phyloP scores from a whole-genome alignment of 2,797 vertebrate species.

The Carapus acus region DNA sequence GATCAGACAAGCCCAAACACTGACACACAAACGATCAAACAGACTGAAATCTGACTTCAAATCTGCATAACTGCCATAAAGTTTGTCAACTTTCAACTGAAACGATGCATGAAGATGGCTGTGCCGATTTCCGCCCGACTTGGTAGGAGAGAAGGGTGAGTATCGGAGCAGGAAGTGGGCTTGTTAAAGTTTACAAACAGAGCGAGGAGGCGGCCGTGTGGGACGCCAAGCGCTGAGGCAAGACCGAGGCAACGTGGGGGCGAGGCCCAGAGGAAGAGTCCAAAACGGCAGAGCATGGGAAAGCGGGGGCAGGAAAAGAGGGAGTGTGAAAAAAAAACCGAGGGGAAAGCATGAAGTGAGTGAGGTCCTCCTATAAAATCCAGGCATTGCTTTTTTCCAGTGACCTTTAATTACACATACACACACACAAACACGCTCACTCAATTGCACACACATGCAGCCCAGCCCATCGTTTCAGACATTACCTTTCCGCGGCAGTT shows the following conservation, averaged over 20 bases:
- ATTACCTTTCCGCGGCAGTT: slow-evolving; percentile 43
- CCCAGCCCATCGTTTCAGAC: slow-evolving; percentile 49
- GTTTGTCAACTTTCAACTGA: slow-evolving; percentile 6
- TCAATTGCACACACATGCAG: too few relatives aligned
- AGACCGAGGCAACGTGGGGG: slow-evolving; percentile 42
- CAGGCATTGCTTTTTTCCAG: slow-evolving; percentile 61
- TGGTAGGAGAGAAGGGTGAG: slow-evolving; percentile 11
- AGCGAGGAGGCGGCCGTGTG: slow-evolving; percentile 32
- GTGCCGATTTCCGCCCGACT: not conserved
- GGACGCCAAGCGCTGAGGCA: slow-evolving; percentile 39
- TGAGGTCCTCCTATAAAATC: slow-evolving; percentile 52
- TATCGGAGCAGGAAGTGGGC: slow-evolving; percentile 47
- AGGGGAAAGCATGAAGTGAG: slow-evolving; percentile 41
- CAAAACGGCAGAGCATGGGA: slow-evolving; percentile 66
- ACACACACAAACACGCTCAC: slow-evolving; percentile 9
- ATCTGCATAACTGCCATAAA: too few relatives aligned
- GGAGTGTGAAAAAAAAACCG: slow-evolving; percentile 7
- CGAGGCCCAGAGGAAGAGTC: slow-evolving; percentile 57
- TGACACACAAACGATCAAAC: slow-evolving; percentile 8
- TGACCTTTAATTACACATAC: slow-evolving; percentile 34
- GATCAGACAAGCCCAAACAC: slow-evolving; percentile 17
- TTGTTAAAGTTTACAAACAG: slow-evolving; percentile 64
- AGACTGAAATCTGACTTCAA: slow-evolving; percentile 6
- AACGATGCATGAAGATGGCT: slow-evolving; percentile 9
- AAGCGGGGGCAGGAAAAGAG: slow-evolving; percentile 24